These are phyloP conservation scores for Pseudochromis fuscus DNA, from an alignment of 2,797 vertebrate genomes.

Conservation along the genomic window DNA sequence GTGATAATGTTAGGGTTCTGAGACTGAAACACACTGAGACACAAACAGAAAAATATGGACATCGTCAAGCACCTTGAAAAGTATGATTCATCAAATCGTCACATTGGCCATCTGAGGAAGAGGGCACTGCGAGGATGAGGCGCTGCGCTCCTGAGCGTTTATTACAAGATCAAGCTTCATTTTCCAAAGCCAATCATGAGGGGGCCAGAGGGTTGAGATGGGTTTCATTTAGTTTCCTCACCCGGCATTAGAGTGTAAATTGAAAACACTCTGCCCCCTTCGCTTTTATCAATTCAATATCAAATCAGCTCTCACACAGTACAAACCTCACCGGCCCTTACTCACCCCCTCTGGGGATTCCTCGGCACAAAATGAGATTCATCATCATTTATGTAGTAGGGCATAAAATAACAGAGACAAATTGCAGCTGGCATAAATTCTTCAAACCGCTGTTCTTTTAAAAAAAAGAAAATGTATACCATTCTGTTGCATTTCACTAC, in stretches of 20 bases:
- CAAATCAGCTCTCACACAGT: conserved; percentile 66
- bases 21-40: conserved; percentile 80
- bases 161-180: conserved; percentile 66
- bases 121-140: conserved; percentile 69
- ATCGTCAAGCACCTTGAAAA: conserved; percentile 82
- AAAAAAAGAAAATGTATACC: conserved; percentile 55
- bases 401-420: conserved; percentile 78
- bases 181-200: conserved; percentile 74
- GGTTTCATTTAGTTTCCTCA: conserved; percentile 78
- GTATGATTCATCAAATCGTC: conserved; percentile 86
- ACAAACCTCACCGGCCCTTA: conserved; percentile 71
- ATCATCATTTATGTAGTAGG: conserved; percentile 83
- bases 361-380: conserved; percentile 84
- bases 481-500: conserved; percentile 70
- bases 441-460: conserved; percentile 74
- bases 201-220: conserved; percentile 69
- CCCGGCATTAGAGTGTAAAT: conserved; percentile 69
- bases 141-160: conserved; percentile 59
- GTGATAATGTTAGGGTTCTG: conserved; percentile 78
- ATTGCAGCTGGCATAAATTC: conserved; percentile 77
- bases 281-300: conserved; percentile 70
- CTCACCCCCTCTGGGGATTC: conserved; percentile 66
- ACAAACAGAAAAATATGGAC: conserved; percentile 78
- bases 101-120: conserved; percentile 76
- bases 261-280: conserved; percentile 71